Conservation (phyloP, 2,888 invertebrate genomes). For the Rhingia rostrata region DNA sequence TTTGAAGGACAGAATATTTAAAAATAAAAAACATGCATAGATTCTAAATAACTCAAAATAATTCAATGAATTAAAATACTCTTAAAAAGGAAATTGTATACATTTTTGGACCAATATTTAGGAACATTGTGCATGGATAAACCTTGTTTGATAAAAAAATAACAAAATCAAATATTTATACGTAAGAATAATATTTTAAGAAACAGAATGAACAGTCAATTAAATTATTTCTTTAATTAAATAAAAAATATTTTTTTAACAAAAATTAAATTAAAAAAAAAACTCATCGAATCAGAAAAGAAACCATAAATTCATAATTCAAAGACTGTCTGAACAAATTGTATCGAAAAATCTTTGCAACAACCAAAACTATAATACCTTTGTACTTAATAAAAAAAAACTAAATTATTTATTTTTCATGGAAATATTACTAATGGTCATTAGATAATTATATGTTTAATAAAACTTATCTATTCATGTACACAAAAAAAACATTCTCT, state of each 20-base stretch:
- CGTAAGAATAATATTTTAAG: constrained; percentile 44
- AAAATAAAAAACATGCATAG: constrained; percentile 2
- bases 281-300: constrained; percentile 29
- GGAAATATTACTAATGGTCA: constrained; percentile 21
- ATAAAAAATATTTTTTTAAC: constrained; percentile 46
- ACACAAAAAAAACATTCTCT: constrained; percentile 8
- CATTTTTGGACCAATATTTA: constrained; percentile 68
- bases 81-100: constrained; percentile 27
- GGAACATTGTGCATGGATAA: constrained; percentile 8
- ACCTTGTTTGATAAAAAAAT: constrained; percentile 13
- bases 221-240: constrained; percentile 58
- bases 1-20: background rate
- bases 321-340: constrained; percentile 60
- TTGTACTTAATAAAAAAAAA: constrained; percentile 62
- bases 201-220: constrained; percentile 63
- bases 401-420: constrained; percentile 26
- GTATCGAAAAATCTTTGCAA: constrained; percentile 30
- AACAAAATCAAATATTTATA: constrained; percentile 24
- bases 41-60: constrained; percentile 23
- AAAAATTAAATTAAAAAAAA: constrained; percentile 21
- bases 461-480: background rate
- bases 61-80: constrained; percentile 41
- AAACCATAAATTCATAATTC: constrained; percentile 56
- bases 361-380: constrained; percentile 37
- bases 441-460: constrained; percentile 12